These are phyloP conservation scores for Datnioides undecimradiatus DNA, from an alignment of 2,113 vertebrate genomes.

Conservation along the genomic window DNA sequence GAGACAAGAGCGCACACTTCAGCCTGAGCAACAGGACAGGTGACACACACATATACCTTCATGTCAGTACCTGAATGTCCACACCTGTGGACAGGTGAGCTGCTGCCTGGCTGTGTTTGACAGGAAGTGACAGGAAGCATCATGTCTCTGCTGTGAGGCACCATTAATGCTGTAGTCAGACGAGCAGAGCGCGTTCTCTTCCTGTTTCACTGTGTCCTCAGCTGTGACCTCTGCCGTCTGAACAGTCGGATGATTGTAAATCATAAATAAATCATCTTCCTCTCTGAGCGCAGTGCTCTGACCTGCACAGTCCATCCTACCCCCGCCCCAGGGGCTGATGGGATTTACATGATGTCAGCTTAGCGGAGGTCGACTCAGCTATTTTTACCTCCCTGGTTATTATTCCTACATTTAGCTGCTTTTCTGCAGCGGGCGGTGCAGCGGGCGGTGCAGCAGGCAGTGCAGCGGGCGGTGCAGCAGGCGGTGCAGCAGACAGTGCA, in stretches of 20 bases:
- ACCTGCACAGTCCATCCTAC: slow-evolving; percentile 45
- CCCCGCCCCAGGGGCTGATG: slow-evolving; percentile 55
- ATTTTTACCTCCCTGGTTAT: slow-evolving; percentile 60
- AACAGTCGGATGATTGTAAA: not conserved
- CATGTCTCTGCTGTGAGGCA: no score
- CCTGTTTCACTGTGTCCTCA: not conserved
- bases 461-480: slow-evolving; percentile 12
- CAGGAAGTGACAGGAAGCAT: no score
- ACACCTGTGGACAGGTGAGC: no score
- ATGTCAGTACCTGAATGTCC: no score
- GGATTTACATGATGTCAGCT: slow-evolving; percentile 66
- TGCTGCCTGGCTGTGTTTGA: no score
- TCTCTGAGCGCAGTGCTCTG: not conserved
- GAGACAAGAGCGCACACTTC: slow-evolving; percentile 71
- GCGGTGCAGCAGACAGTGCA: no score
- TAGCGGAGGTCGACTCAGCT: slow-evolving; percentile 53
- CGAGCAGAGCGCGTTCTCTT: no score
- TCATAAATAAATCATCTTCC: slow-evolving; percentile 19
- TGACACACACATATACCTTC: slow-evolving; percentile 30
- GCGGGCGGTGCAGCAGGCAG: not conserved
- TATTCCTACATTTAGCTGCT: slow-evolving; percentile 58
- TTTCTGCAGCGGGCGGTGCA: slow-evolving; percentile 23
- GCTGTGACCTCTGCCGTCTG: not conserved
- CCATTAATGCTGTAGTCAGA: no score
- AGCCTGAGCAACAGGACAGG: slow-evolving; percentile 74